Conservation (phyloP, 2,113 vertebrate species). For the Ptilorrhoa leucosticta region DNA sequence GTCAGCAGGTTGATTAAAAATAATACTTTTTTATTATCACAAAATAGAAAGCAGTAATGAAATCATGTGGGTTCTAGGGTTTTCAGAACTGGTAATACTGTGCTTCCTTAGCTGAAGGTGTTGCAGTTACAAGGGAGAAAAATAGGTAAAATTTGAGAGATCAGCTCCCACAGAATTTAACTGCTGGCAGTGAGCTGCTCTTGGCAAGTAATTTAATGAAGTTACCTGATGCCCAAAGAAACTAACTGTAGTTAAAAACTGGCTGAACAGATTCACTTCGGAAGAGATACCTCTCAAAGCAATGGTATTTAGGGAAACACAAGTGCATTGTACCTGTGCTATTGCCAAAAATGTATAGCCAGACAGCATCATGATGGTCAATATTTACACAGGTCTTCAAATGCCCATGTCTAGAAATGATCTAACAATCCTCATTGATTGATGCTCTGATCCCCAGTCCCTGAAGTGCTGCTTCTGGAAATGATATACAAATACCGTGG, state of each 20-base stretch:
- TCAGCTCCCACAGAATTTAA: not conserved
- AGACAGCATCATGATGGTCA: not conserved
- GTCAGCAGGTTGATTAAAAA: not conserved
- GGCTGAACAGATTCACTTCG: not conserved
- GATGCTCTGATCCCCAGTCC: not conserved
- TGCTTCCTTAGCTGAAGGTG: not conserved
- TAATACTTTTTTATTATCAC: not conserved
- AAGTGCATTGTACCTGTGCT: not conserved
- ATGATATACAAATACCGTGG: not conserved
- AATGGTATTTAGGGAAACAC: not conserved
- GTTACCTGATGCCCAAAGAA: not conserved
- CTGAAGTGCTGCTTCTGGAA: conserved; percentile 20
- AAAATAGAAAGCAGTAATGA: not conserved
- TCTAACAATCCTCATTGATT: not conserved
- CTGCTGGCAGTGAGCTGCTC: not conserved
- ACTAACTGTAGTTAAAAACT: not conserved
- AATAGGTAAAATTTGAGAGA: not conserved
- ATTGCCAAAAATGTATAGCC: not conserved
- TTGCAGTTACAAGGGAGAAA: not conserved
- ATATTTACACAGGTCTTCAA: conserved; percentile 37
- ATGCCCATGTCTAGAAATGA: not conserved
- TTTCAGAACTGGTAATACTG: not conserved
- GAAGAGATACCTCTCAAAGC: not conserved
- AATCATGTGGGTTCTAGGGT: not conserved
- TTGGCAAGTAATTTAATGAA: not conserved